A percentile compares a stretch with the other conserved stretches of the same genome.
phyloP scores from a whole-genome alignment of 2,797 vertebrate genomes.

The Gambusia yucatana region DNA sequence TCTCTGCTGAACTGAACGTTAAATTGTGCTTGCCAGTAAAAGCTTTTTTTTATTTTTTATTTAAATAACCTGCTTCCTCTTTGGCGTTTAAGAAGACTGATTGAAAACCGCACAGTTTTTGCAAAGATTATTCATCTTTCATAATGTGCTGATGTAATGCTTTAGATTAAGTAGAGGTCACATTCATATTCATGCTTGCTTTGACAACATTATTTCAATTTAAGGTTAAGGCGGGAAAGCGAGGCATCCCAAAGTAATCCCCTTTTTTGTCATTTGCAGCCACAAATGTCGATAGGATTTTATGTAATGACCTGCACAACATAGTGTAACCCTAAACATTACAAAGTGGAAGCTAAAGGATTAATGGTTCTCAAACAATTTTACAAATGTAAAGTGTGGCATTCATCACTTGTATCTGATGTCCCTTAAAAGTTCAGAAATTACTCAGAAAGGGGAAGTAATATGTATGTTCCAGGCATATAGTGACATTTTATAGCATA shows the following conservation, averaged over 20 bases:
- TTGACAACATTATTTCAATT: neutral
- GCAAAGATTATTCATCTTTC: slow-evolving; percentile 15
- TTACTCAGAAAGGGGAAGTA: no score
- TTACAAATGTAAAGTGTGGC: neutral
- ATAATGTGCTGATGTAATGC: slow-evolving; percentile 35
- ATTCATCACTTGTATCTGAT: neutral
- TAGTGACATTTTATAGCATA: no score
- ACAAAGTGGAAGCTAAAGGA: neutral
- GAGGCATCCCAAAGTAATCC: neutral
- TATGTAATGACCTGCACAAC: neutral
- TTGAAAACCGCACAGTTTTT: slow-evolving; percentile 35
- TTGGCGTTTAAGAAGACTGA: slow-evolving; percentile 12
- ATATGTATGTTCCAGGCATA: no score
- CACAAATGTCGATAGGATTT: slow-evolving; percentile 11
- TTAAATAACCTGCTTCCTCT: slow-evolving; percentile 23
- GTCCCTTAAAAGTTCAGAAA: neutral
- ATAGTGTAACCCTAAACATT: neutral
- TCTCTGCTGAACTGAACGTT: slow-evolving; percentile 37
- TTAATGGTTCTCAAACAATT: neutral
- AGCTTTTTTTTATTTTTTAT: slow-evolving; percentile 11
- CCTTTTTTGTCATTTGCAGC: neutral
- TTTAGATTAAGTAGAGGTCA: slow-evolving; percentile 7
- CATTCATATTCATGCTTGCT: slow-evolving; percentile 7
- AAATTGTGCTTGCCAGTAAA: slow-evolving; percentile 32
- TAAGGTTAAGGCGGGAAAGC: slow-evolving; percentile 4